Conservation (phyloP, 2,888 invertebrate genomes). For the Notodonta dromedarius region DNA sequence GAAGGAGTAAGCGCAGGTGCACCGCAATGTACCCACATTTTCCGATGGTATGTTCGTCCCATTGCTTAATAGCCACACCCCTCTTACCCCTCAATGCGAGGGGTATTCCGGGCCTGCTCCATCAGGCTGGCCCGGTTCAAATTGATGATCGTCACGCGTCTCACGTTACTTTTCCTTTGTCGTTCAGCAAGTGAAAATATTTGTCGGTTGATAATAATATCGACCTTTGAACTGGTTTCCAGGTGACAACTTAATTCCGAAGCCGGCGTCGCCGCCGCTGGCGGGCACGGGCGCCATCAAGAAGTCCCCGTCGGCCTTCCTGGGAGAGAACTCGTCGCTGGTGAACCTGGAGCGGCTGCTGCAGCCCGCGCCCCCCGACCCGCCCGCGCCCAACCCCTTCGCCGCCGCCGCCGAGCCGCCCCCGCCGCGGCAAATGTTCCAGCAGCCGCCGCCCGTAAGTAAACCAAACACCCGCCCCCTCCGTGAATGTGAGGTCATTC, state of each 20-base stretch:
- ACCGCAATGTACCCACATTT: too few species aligned
- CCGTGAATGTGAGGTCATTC: too few species aligned
- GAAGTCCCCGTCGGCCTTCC: constrained; percentile 97
- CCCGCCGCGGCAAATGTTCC: constrained; percentile 38
- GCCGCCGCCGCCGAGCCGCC: constrained; percentile 11
- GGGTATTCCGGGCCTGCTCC: too few species aligned
- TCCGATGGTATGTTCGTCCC: too few species aligned
- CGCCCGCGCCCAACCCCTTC: constrained; percentile 47
- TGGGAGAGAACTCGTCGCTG: constrained; percentile 97
- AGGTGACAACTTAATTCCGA: constrained; percentile 81
- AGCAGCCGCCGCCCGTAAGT: constrained; percentile 53
- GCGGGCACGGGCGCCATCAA: constrained; percentile 85
- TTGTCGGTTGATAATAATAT: too few species aligned
- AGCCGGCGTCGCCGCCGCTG: constrained; percentile 75
- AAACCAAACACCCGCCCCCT: background rate
- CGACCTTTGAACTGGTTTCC: constrained; percentile 4
- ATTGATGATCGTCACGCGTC: too few species aligned
- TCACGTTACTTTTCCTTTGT: too few species aligned
- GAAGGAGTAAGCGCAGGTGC: too few species aligned
- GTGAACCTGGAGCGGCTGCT: constrained; percentile 99
- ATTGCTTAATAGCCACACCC: too few species aligned
- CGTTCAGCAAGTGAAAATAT: too few species aligned
- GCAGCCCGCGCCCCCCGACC: constrained; percentile 49
- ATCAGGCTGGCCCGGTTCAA: too few species aligned
- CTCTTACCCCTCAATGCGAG: too few species aligned